Evolutionary conservation across 2,797 vertebrate genomes (phyloP), one percentile per base, ranked within the genome.

Genomic region (Halcyon chelicuti): DNA sequence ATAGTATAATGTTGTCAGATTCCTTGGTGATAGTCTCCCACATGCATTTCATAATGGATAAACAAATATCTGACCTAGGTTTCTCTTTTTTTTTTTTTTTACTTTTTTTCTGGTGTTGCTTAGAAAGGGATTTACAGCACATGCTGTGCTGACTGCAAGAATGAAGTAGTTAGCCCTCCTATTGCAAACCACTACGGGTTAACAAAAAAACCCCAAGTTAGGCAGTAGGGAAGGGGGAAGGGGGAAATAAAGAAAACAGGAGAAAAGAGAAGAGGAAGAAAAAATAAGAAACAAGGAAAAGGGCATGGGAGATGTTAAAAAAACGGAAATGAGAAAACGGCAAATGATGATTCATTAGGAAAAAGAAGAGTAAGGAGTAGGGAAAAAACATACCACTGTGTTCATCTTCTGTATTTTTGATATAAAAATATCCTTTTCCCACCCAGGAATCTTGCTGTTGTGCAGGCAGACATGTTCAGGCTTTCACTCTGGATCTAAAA

Each of bases 391-490:
- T 31, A 84, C 4, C 37, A 62, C 28, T 72, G 9, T 42, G 51
- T 49, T 49, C 2, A 49, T 54, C 93, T 90, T 46, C 54, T 78
- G 81, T 46, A 82, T 86, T 95, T 95, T 77, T 67, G 66, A 68
- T 37, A 74, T 3, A 82, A 88, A 92, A 90, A 82, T 88, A 89
- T 54, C n/a, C 9, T 57, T 88, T 90, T 85, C 83, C 88, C 93
- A 94, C 86, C 83, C 77, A 96, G 90, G 83, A 87, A 92, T 76
- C 68, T 79, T 1, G 3, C 44, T 84, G 80, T 89, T 95, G 90
- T 95, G 86, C 93, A 94, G 63, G 88, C 83, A 93, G 67, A 75
- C 94, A 96, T 55, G 57, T 96, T 95, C 83, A 89, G 88, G 54
- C 86, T 93, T 95, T 93, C 46, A 66, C 61, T 93, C n/a, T 90